A percentile compares a stretch with the other conserved stretches of the same genome.
Evolutionary conservation across 2,797 vertebrate genomes (phyloP).

Genomic region (Poecilia wingei): DNA sequence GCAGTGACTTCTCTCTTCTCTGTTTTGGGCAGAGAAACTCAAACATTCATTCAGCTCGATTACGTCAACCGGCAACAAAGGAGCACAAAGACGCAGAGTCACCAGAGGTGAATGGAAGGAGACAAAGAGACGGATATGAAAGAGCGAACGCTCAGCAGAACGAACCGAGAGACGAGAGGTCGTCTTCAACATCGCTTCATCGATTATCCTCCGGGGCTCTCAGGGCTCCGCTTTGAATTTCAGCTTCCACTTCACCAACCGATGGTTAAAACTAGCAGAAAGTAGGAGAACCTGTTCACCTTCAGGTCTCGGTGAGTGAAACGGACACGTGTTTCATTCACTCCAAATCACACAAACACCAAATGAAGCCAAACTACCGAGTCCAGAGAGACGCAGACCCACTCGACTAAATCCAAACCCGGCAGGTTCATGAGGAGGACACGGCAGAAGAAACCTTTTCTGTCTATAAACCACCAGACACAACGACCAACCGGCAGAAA

Average conservation of each 20-base stretch:
- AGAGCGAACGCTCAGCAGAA: neutral
- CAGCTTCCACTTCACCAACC: neutral
- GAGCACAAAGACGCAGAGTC: conserved; percentile 54
- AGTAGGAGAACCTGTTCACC: neutral
- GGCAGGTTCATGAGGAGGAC: neutral
- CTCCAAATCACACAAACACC: conserved; percentile 22
- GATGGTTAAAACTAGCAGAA: neutral
- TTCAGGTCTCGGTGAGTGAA: neutral
- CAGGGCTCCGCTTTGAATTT: neutral
- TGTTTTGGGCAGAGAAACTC: conserved; percentile 61
- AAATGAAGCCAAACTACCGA: conserved; percentile 46
- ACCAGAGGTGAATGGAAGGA: conserved; percentile 55
- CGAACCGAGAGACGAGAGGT: neutral
- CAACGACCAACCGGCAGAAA: neutral
- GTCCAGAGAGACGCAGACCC: neutral
- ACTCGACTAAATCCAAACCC: neutral
- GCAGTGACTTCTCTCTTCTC: conserved; percentile 58
- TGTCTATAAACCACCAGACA: neutral
- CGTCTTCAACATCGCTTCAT: neutral
- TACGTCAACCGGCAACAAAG: conserved; percentile 62
- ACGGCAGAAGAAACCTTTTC: neutral
- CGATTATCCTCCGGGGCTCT: neutral
- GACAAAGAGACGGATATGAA: conserved; percentile 37
- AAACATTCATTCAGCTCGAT: conserved; percentile 67
- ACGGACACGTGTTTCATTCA: conserved; percentile 24